Conservation (phyloP, 2,797 vertebrate species). For the Hapalemur alaotrensis region DNA sequence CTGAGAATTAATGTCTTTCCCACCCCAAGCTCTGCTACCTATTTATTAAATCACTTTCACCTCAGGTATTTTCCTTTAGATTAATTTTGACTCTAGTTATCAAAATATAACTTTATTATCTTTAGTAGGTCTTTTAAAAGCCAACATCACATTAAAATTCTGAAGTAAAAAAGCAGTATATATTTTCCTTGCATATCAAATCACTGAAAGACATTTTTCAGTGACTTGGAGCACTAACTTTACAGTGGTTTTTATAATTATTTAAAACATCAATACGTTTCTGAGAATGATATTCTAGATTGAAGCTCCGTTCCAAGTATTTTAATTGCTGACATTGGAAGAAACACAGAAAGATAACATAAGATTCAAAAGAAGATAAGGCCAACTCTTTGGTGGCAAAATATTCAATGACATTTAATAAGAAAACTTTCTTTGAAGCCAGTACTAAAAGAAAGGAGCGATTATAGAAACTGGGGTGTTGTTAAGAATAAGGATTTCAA, state of each 20-base stretch:
- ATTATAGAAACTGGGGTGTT: not conserved
- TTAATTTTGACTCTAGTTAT: conserved; percentile 48
- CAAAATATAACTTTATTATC: conserved; percentile 56
- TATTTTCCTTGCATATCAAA: conserved; percentile 48
- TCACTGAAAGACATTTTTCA: conserved; percentile 67
- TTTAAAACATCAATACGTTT: conserved; percentile 49
- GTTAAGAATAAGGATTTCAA: not conserved
- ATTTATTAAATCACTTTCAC: not conserved
- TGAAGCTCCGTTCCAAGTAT: not conserved
- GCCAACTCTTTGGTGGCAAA: conserved; percentile 12
- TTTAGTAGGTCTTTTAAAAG: conserved; percentile 61
- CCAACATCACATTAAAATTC: conserved; percentile 47
- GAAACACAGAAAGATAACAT: not conserved
- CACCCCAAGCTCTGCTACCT: not conserved
- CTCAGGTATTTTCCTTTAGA: conserved; percentile 49
- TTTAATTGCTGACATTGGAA: conserved; percentile 14
- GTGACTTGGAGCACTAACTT: not conserved
- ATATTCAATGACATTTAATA: not conserved
- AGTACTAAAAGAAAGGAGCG: not conserved
- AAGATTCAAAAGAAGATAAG: not conserved
- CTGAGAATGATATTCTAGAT: not conserved
- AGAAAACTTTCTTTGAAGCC: not conserved
- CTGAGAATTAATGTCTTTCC: not conserved
- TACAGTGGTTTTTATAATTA: not conserved
- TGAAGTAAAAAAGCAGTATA: conserved; percentile 8